A percentile compares a stretch with the other conserved stretches of the same genome.
Conservation (phyloP, 2,113 vertebrate species). For the Tursiops truncatus region DNA sequence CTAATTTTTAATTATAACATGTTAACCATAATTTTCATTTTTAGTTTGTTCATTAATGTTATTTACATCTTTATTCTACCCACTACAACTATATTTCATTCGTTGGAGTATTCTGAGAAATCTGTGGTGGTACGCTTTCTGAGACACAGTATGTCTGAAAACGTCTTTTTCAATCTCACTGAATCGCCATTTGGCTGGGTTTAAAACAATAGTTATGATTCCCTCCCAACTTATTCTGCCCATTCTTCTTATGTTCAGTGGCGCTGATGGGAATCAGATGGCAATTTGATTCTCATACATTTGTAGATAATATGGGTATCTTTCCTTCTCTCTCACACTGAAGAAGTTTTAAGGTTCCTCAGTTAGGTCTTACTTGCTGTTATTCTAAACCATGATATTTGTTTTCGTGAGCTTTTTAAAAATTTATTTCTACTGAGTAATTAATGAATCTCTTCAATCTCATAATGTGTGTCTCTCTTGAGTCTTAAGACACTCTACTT, state of each 20-base stretch:
- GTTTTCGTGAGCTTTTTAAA: not conserved
- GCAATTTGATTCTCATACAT: not conserved
- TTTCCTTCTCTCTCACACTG: not conserved
- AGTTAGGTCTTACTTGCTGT: not conserved
- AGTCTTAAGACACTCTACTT: not conserved
- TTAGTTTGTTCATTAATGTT: not conserved
- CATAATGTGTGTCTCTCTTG: not conserved
- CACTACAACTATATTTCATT: not conserved
- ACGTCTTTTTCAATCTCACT: not conserved
- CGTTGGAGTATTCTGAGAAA: not conserved
- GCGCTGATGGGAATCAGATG: not conserved
- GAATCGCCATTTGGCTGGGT: not conserved
- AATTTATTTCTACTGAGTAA: not conserved
- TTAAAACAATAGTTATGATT: not conserved
- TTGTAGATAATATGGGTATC: not conserved
- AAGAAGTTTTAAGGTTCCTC: not conserved
- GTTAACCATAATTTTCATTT: not conserved
- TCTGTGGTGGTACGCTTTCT: not conserved
- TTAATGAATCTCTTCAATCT: not conserved
- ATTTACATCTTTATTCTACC: not conserved
- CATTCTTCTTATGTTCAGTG: not conserved
- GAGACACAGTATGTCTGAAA: not conserved
- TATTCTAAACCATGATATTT: not conserved
- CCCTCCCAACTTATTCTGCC: not conserved
- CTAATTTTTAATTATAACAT: not conserved